A percentile compares a stretch with the other conserved stretches of the same genome.
phyloP scores from a whole-genome alignment of 1,140 invertebrate genomes.

The Euura lappo region DNA sequence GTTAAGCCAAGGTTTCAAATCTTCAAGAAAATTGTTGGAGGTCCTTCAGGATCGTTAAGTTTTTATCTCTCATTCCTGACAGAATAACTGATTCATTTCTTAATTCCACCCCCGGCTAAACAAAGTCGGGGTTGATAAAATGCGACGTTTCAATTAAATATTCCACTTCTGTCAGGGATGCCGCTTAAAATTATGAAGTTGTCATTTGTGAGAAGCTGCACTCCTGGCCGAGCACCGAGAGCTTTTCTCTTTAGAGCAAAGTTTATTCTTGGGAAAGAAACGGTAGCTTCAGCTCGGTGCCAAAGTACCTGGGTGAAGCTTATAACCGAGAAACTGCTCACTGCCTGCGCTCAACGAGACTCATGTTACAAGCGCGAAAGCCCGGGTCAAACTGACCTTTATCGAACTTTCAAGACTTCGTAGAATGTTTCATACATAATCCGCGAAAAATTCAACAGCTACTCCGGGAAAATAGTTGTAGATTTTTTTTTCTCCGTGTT shows the following conservation, averaged over 20 bases:
- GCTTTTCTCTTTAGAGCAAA: not conserved
- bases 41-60: no score
- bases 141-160: slow-evolving; percentile 7
- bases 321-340: not conserved
- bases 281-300: not conserved
- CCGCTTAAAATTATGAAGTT: slow-evolving; percentile 5
- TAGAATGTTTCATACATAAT: no score
- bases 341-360: not conserved
- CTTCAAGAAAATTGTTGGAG: no score
- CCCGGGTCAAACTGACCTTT: not conserved
- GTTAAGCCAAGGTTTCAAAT: no score
- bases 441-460: no score
- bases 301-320: not conserved
- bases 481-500: no score
- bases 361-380: not conserved
- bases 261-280: not conserved
- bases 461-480: no score
- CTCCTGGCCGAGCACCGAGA: not conserved
- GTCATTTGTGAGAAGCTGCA: not conserved
- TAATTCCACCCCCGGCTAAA: no score
- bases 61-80: no score
- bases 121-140: no score
- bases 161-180: not conserved
- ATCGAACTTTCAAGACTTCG: not conserved
- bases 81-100: no score